These are phyloP conservation scores for Coelopa pilipes DNA, from an alignment of 2,888 invertebrate genomes.

Conservation along the genomic window DNA sequence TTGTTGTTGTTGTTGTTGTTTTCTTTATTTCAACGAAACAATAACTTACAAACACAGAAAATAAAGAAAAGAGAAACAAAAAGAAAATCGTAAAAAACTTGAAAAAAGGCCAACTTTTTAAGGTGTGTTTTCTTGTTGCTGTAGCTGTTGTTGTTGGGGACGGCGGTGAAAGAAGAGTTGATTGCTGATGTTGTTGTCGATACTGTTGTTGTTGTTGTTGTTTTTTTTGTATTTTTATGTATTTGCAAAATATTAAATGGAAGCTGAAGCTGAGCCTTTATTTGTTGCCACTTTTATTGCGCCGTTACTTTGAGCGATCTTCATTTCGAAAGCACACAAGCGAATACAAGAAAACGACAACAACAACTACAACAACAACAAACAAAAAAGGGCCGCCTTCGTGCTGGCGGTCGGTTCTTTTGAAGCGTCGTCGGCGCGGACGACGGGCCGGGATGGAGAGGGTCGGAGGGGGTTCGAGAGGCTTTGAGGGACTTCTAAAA, in stretches of 20 bases:
- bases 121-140: slow-evolving; percentile 35
- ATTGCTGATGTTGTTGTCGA: slow-evolving; percentile 33
- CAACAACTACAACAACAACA: too few relatives aligned
- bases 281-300: slow-evolving; percentile 16
- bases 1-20: too few relatives aligned
- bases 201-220: slow-evolving; percentile 25
- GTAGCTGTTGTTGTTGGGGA: slow-evolving; percentile 35
- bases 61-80: not conserved
- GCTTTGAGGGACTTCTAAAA: too few relatives aligned
- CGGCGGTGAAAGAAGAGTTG: not conserved
- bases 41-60: slow-evolving; percentile 12
- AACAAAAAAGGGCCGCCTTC: too few relatives aligned
- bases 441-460: too few relatives aligned
- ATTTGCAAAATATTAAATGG: slow-evolving; percentile 19
- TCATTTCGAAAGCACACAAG: not conserved
- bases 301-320: slow-evolving; percentile 18
- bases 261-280: slow-evolving; percentile 20
- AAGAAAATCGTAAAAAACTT: slow-evolving; percentile 4
- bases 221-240: not conserved
- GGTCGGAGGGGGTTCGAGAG: too few relatives aligned
- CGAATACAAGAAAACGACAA: not conserved
- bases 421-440: too few relatives aligned
- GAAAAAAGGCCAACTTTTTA: slow-evolving; percentile 25
- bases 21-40: not conserved
- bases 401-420: too few relatives aligned